Base-by-base conservation (phyloP, 1,140 invertebrate species). In the Penaeus japonicus region DNA sequence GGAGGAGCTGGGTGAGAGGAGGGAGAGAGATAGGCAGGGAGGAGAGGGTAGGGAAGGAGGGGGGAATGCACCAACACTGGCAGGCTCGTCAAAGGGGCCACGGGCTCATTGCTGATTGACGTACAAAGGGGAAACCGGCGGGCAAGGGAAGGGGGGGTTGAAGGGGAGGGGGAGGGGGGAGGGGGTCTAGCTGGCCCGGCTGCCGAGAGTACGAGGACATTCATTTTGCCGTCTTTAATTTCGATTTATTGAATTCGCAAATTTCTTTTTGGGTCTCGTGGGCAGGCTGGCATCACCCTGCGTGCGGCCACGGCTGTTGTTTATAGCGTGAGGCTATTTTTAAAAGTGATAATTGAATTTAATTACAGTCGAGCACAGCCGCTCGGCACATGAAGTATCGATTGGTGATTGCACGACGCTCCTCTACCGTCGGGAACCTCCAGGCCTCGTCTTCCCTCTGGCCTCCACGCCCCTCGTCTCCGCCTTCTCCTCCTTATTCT, bases 361-460 rank as follows among this genome's bases (percentile, higher is more conserved):
- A 88, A 88, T 88, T 88, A 88, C 87, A 88, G 54, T 83, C 87
- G 77, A 65, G 87, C 87, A 83, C 80, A 78, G 65, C 81, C 80
- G 77, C 87, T 88, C 87, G 80, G 87, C 87, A 88, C 87, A 88
- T 88, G 87, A 88, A 88, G 87, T 88, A 88, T 88, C 87, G 87
- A 88, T 88, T 88, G 87, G 70, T 77, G 80, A 88, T 88, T 88
- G 87, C 87, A 88, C 65, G 70, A 73, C 80, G 87, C 87, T 53
- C 80, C 87, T 84, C 70, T 47, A 32, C 80, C 78, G 35, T 24
- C 78, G 80, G 87, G 85, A 88, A 80, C 78, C 85, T 86, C 85
- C 85, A 86, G 85, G 55, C 79, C 79, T n/a, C 85, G 59, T 75
- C 78, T n/a, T 75, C 80, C 39, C 55, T 65, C 32, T 73, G 39